A percentile compares a stretch with the other conserved stretches of the same genome.
These are phyloP conservation scores for Furcula furcula DNA, from an alignment of 2,888 invertebrate genomes.

Conservation along the genomic window DNA sequence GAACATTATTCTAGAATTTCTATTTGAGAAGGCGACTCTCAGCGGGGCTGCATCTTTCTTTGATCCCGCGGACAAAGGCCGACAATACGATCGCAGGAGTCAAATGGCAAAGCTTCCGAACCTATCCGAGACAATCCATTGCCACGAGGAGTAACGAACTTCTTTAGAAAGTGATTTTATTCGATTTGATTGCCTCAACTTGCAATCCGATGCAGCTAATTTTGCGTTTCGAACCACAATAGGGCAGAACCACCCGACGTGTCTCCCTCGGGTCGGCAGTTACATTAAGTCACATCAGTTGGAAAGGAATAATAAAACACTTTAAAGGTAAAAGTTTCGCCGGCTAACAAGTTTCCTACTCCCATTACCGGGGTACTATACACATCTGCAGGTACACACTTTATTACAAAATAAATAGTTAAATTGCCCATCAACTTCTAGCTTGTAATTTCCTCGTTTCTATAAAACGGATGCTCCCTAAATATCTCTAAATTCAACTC, in stretches of 20 bases:
- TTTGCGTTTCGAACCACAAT: background rate
- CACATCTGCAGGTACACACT: constrained; percentile 8
- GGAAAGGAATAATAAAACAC: constrained; percentile 32
- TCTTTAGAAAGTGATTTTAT: constrained; percentile 16
- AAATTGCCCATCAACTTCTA: constrained; percentile 16
- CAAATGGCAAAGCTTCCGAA: constrained; percentile 16
- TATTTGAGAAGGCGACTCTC: background rate
- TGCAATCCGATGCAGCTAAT: constrained; percentile 5
- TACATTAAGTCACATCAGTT: constrained; percentile 19
- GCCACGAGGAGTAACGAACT: constrained; percentile 6
- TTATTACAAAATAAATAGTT: constrained; percentile 23
- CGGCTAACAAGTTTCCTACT: constrained; percentile 28
- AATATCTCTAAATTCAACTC: too few species aligned
- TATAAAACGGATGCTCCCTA: constrained; percentile 1
- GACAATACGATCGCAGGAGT: constrained; percentile 25
- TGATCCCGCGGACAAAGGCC: constrained; percentile 35
- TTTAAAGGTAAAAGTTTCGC: constrained; percentile 30
- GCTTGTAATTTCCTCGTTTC: constrained; percentile 17
- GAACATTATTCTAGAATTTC: constrained; percentile 20
- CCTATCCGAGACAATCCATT: constrained; percentile 27
- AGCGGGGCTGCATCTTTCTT: constrained; percentile 19
- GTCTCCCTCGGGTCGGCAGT: background rate
- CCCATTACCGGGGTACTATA: constrained; percentile 11
- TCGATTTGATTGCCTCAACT: constrained; percentile 10
- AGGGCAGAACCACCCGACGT: too few species aligned